These are phyloP conservation scores for Cydia strobilella DNA, from an alignment of 1,140 invertebrate species.

Conservation along the genomic window DNA sequence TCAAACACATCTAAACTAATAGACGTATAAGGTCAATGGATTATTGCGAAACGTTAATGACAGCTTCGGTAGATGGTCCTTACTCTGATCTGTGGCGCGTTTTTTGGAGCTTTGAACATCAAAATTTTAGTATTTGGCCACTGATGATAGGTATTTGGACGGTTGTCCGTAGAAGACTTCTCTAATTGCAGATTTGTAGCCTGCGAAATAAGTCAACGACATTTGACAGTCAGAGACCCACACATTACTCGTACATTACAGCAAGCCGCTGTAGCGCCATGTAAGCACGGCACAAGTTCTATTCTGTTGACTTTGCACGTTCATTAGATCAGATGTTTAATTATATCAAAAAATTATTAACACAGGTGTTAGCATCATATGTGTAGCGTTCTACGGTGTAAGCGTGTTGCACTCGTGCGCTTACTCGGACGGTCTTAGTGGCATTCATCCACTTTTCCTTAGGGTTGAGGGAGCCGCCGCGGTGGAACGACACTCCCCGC, in stretches of 20 bases:
- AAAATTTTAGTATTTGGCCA: too few relatives aligned
- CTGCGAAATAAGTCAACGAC: too few relatives aligned
- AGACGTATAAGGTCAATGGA: background rate
- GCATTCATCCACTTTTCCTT: conserved; percentile 82
- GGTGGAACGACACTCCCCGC: conserved; percentile 79
- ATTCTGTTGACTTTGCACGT: background rate
- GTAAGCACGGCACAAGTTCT: background rate
- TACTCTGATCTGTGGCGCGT: background rate
- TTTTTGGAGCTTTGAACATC: too few relatives aligned
- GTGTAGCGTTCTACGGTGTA: conserved; percentile 36
- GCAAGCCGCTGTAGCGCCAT: too few relatives aligned
- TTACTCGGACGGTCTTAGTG: conserved; percentile 85
- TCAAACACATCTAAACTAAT: conserved; percentile 2
- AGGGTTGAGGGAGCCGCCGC: conserved; percentile 59
- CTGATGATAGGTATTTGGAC: too few relatives aligned
- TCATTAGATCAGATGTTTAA: background rate
- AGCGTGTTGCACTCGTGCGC: conserved; percentile 50
- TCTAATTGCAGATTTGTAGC: too few relatives aligned
- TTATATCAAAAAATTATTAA: too few relatives aligned
- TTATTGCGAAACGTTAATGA: too few relatives aligned
- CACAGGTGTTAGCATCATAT: conserved; percentile 31
- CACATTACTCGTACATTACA: too few relatives aligned
- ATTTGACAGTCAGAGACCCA: too few relatives aligned
- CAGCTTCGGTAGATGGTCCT: conserved; percentile 1
- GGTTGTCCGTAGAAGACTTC: too few relatives aligned